Conservation (phyloP, 2,797 vertebrate genomes). For the Onychomys torridus region DNA sequence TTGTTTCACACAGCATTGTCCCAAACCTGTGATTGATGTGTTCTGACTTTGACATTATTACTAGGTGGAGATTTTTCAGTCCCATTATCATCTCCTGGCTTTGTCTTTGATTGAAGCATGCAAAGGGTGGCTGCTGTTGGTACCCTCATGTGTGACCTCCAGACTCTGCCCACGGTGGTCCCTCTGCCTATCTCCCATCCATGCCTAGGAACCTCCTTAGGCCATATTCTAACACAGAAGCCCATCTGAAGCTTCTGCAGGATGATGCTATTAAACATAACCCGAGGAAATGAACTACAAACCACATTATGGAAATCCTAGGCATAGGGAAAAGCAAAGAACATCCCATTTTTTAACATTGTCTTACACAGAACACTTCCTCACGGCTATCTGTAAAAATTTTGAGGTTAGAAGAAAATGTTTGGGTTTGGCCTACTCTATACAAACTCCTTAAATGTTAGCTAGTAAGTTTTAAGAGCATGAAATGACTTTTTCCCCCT, state of each 20-base stretch:
- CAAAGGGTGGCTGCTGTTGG: too few relatives aligned
- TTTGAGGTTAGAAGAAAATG: constrained; percentile 2
- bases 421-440: background rate
- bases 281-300: background rate
- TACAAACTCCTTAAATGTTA: constrained; percentile 33
- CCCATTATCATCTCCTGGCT: background rate
- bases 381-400: background rate
- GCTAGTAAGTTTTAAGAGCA: constrained; percentile 56
- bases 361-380: background rate
- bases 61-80: background rate
- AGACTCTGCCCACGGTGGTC: accelerated
- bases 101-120: background rate
- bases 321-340: background rate
- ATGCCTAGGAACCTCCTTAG: background rate
- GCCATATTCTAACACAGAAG: background rate
- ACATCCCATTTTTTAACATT: constrained; percentile 10
- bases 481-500: background rate
- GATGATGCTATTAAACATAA: background rate
- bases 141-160: accelerated
- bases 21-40: background rate
- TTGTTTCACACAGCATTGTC: background rate
- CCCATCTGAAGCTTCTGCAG: background rate
- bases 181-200: background rate
- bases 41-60: too few relatives aligned
- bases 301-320: background rate